Evolutionary conservation across 2,113 vertebrate species (phyloP).

Genomic region (Sitta europaea): DNA sequence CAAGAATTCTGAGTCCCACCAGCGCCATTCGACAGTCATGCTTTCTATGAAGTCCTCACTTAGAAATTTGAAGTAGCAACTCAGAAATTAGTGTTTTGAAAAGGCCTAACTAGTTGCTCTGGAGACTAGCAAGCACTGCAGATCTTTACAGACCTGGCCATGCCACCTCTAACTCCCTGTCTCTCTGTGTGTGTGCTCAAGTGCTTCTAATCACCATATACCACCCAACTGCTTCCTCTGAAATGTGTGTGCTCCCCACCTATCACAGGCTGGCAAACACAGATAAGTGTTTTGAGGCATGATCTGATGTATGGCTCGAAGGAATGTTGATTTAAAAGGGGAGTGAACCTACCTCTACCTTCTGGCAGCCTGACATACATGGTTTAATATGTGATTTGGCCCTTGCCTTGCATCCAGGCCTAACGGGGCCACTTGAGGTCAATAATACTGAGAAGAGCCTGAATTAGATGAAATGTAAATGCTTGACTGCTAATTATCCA

Average conservation of each 20-base stretch:
- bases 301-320: background rate
- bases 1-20: background rate
- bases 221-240: background rate
- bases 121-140: background rate
- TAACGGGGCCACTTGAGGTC: fast-evolving
- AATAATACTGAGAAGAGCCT: background rate
- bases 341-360: background rate
- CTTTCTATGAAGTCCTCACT: background rate
- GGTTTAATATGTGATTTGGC: background rate
- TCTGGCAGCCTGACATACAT: background rate
- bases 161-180: background rate
- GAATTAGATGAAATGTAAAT: background rate
- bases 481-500: background rate
- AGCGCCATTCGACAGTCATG: background rate
- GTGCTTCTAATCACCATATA: background rate
- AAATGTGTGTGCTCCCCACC: background rate
- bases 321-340: background rate
- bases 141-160: background rate
- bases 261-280: background rate
- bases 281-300: background rate
- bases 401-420: background rate
- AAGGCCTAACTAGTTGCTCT: background rate
- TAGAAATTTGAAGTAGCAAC: background rate
- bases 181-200: background rate
- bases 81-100: background rate